phyloP scores from a whole-genome alignment of 2,113 vertebrate species.

The Pithys albifrons region DNA sequence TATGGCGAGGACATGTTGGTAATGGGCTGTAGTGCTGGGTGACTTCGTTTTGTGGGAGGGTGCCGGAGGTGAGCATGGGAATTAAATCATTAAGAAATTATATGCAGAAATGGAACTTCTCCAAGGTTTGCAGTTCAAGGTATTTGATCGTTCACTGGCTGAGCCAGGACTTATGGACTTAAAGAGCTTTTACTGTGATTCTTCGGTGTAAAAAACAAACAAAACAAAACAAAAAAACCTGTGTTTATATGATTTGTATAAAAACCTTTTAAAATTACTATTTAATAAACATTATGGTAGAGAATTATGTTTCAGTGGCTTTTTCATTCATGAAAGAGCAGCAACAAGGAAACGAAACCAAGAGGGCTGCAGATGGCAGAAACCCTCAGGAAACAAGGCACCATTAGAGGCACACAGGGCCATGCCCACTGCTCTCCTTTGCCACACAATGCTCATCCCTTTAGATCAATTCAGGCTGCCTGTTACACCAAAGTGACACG shows the following conservation, averaged over 20 bases:
- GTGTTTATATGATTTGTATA: slow-evolving; percentile 99
- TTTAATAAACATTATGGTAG: slow-evolving; percentile 97
- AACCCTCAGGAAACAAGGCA: neutral
- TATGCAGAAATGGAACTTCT: slow-evolving; percentile 66
- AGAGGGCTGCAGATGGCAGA: neutral
- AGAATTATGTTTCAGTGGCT: slow-evolving; percentile 35
- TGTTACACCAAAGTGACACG: accelerated
- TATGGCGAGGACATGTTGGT: neutral
- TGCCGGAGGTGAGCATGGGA: slow-evolving; percentile 53
- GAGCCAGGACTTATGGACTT: slow-evolving; percentile 79
- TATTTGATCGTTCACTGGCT: slow-evolving; percentile 77
- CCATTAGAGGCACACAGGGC: accelerated
- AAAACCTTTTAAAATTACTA: slow-evolving; percentile 94
- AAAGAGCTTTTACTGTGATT: slow-evolving; percentile 86
- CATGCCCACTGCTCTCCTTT: neutral
- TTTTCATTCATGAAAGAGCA: neutral
- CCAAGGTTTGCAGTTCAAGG: slow-evolving; percentile 72
- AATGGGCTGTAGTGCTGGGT: slow-evolving; percentile 1
- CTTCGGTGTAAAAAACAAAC: slow-evolving; percentile 75
- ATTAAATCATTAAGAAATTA: slow-evolving; percentile 48
- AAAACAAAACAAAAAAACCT: slow-evolving; percentile 75
- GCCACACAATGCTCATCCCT: neutral
- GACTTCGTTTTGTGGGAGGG: slow-evolving; percentile 56
- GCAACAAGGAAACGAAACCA: neutral
- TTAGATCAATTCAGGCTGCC: neutral